phyloP scores from a whole-genome alignment of 1,140 invertebrate species.

The Cherax quadricarinatus region DNA sequence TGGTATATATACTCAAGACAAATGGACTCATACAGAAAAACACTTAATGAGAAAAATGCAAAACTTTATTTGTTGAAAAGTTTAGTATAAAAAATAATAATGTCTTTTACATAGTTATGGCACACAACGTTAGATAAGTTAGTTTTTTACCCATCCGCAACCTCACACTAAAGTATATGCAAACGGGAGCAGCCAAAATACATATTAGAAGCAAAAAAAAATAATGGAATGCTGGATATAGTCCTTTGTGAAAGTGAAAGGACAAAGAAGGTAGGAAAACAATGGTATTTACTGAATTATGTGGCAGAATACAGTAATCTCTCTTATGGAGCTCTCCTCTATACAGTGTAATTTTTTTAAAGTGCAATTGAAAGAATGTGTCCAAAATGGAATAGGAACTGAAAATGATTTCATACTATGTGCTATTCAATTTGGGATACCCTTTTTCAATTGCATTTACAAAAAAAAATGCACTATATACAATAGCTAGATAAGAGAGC shows the following conservation, averaged over 20 bases:
- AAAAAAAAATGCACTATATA: no score
- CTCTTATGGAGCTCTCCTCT: no score
- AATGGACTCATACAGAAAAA: not conserved
- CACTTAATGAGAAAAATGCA: slow-evolving; percentile 63
- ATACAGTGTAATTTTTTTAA: no score
- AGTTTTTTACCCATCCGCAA: slow-evolving; percentile 62
- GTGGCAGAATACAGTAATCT: no score
- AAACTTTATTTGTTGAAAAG: slow-evolving; percentile 70
- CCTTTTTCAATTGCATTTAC: no score
- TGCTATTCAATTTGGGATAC: no score
- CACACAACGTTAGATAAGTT: slow-evolving; percentile 71
- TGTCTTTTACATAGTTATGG: slow-evolving; percentile 71
- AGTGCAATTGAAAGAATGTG: no score
- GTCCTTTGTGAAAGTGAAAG: slow-evolving; percentile 28
- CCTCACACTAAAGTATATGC: slow-evolving; percentile 57
- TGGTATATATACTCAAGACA: no score
- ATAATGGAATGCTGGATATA: slow-evolving; percentile 51
- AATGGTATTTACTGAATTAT: not conserved
- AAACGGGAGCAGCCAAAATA: slow-evolving; percentile 40
- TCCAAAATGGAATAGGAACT: no score
- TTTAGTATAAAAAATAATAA: slow-evolving; percentile 70
- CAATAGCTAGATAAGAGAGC: no score
- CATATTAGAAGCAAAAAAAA: slow-evolving; percentile 57
- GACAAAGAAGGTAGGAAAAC: not conserved
- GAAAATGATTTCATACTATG: no score